Conservation (phyloP, 1,140 invertebrate species). For the Neodiprion fabricii region DNA sequence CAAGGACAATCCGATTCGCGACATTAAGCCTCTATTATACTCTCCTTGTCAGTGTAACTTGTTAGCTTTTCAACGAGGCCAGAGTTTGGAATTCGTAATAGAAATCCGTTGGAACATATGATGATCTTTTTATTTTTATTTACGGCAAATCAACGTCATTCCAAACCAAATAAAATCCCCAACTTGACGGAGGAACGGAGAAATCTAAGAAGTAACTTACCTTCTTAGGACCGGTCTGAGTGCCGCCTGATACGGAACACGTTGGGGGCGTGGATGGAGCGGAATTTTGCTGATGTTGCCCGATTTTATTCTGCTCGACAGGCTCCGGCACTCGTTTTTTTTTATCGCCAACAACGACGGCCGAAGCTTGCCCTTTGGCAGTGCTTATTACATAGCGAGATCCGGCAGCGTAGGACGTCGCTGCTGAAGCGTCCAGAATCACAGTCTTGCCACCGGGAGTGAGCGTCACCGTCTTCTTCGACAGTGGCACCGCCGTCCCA, state of each 20-base stretch:
- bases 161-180: too few relatives aligned
- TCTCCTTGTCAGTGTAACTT: too few relatives aligned
- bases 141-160: too few relatives aligned
- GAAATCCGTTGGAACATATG: too few relatives aligned
- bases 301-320: background rate
- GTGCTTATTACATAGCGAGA: conserved; percentile 44
- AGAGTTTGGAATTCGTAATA: too few relatives aligned
- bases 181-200: too few relatives aligned
- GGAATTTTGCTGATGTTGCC: background rate
- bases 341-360: conserved; percentile 26
- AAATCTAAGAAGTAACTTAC: conserved; percentile 8
- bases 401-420: conserved; percentile 34
- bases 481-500: conserved; percentile 25
- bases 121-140: too few relatives aligned
- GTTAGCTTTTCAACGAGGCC: too few relatives aligned
- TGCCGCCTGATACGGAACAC: conserved; percentile 26
- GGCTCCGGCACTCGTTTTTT: background rate
- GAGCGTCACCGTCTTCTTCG: conserved; percentile 38
- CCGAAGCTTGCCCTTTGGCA: conserved; percentile 41
- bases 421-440: conserved; percentile 32
- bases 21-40: too few relatives aligned
- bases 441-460: conserved; percentile 41
- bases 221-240: conserved; percentile 29
- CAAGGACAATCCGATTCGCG: too few relatives aligned
- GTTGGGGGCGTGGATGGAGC: background rate